Percentiles rank a stretch among this genome's conserved stretches.
Evolutionary conservation across 2,888 invertebrate species (phyloP).

Genomic region (Acleris cristana): DNA sequence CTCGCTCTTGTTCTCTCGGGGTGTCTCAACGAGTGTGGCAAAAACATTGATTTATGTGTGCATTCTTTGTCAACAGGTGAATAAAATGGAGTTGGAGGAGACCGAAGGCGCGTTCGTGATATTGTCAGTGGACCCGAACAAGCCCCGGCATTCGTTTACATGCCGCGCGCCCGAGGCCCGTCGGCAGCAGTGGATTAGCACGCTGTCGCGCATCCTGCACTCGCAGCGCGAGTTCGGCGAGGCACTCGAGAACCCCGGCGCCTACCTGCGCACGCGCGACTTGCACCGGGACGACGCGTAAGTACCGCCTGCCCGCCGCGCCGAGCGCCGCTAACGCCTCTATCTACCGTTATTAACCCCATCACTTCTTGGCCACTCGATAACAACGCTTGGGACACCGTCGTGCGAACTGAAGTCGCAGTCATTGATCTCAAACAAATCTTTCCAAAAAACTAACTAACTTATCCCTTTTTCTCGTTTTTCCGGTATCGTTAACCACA

Average conservation of each 20-base stretch:
- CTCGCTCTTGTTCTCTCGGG: too few species aligned
- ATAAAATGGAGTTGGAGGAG: constrained; percentile 95
- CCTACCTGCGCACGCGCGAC: constrained; percentile 62
- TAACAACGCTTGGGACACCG: background rate
- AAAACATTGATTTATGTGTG: too few species aligned
- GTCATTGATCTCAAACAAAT: too few species aligned
- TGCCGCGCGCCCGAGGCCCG: constrained; percentile 91
- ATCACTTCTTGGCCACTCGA: constrained; percentile 1
- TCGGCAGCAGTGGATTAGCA: constrained; percentile 92
- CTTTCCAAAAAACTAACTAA: too few species aligned
- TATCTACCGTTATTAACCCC: background rate
- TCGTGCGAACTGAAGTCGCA: too few species aligned
- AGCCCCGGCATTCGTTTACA: constrained; percentile 89
- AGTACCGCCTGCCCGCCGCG: constrained; percentile 5
- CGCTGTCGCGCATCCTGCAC: constrained; percentile 93
- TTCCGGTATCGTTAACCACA: too few species aligned
- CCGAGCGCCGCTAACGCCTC: background rate
- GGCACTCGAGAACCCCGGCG: constrained; percentile 97
- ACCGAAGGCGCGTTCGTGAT: constrained; percentile 69
- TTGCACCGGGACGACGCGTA: constrained; percentile 59
- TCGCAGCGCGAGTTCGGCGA: constrained; percentile 97
- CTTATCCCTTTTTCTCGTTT: too few species aligned
- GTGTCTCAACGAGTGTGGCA: too few species aligned
- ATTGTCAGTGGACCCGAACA: constrained; percentile 91
- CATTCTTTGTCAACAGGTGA: constrained; percentile 87